Evolutionary conservation across 2,797 vertebrate genomes (phyloP).

Genomic region (Channallabes apus): DNA sequence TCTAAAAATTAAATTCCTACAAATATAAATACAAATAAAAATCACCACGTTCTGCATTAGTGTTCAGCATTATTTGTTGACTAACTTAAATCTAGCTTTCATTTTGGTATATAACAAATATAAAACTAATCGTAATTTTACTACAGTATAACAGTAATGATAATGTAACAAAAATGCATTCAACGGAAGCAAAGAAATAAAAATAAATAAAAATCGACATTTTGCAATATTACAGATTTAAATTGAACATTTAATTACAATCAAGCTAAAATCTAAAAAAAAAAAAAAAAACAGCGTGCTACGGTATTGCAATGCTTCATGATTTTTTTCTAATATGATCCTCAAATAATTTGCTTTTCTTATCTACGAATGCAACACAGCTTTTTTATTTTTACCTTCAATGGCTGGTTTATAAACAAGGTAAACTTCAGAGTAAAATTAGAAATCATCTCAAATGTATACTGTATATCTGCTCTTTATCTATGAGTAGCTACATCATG

Average conservation of each 20-base stretch:
- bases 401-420: not conserved
- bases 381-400: not conserved
- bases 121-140: not conserved
- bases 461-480: constrained; percentile 18
- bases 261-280: not conserved
- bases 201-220: not conserved
- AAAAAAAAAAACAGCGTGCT: not conserved
- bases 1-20: not conserved
- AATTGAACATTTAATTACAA: not conserved
- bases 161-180: not conserved
- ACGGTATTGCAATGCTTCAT: not conserved
- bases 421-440: not conserved
- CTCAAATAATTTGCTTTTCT: not conserved
- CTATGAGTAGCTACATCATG: too few species aligned
- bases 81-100: not conserved
- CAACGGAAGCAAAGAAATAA: not conserved
- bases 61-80: not conserved
- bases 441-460: not conserved
- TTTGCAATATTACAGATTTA: not conserved
- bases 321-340: not conserved
- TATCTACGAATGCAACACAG: not conserved
- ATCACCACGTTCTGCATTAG: not conserved
- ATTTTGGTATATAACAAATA: too few species aligned
- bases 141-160: too few species aligned
- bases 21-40: not conserved